A percentile compares a stretch with the other conserved stretches of the same genome.
phyloP scores from a whole-genome alignment of 2,888 invertebrate genomes.

The Aphidoletes aphidimyza region DNA sequence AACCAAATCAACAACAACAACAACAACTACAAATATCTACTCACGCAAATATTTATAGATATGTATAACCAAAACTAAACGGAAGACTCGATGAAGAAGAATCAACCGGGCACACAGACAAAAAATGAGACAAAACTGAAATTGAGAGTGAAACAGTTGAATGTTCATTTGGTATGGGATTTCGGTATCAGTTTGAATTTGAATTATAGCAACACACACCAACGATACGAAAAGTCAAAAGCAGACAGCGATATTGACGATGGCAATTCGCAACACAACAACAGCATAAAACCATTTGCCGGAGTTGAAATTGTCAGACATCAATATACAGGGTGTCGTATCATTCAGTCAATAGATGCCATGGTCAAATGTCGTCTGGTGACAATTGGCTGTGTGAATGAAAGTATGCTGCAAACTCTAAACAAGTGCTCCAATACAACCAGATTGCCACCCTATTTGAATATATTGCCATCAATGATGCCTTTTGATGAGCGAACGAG shows the following conservation, averaged over 20 bases:
- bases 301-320: not conserved
- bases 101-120: not conserved
- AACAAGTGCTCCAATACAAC: too few relatives aligned
- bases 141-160: not conserved
- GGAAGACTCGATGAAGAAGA: not conserved
- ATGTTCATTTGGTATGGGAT: conserved; percentile 1
- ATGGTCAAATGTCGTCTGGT: too few relatives aligned
- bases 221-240: not conserved
- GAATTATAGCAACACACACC: not conserved
- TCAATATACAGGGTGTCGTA: not conserved
- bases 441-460: conserved; percentile 19
- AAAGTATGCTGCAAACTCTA: too few relatives aligned
- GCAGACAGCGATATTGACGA: not conserved
- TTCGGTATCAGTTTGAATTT: not conserved
- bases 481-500: not conserved
- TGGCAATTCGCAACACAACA: not conserved
- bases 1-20: not conserved
- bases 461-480: conserved; percentile 28
- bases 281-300: not conserved
- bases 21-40: not conserved
- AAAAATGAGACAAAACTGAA: not conserved
- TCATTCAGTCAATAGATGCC: too few relatives aligned
- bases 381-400: too few relatives aligned
- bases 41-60: too few relatives aligned
- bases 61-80: not conserved